Conservation (phyloP, 2,797 vertebrate species). For the Balearica regulorum region DNA sequence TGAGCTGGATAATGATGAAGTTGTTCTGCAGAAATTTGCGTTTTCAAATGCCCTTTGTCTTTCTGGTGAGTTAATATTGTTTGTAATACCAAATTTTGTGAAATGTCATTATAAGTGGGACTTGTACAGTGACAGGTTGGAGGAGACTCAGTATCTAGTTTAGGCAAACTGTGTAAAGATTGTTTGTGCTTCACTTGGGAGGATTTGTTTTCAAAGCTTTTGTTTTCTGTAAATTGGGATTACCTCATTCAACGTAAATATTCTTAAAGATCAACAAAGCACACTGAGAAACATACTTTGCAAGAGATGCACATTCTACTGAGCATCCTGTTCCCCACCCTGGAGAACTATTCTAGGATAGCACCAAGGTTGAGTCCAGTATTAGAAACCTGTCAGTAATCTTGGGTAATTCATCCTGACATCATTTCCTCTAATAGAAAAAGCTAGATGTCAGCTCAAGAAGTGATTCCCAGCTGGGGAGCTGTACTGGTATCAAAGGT, state of each 20-base stretch:
- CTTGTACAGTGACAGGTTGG: background rate
- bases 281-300: background rate
- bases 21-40: constrained; percentile 92
- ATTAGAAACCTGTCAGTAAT: background rate
- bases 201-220: background rate
- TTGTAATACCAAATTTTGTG: background rate
- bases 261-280: background rate
- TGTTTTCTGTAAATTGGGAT: background rate
- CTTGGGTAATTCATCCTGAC: background rate
- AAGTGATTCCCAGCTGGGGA: background rate
- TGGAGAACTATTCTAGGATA: background rate
- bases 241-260: background rate
- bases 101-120: background rate
- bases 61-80: constrained; percentile 81
- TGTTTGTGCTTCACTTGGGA: background rate
- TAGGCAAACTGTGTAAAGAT: background rate
- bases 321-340: background rate
- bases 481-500: background rate
- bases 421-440: background rate
- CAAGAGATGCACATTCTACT: background rate
- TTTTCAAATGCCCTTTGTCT: constrained; percentile 97
- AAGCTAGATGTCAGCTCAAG: background rate
- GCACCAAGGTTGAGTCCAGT: background rate
- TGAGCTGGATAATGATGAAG: constrained; percentile 79
- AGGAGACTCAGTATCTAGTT: background rate